A percentile compares a stretch with the other conserved stretches of the same genome.
phyloP scores from a whole-genome alignment of 2,113 vertebrate species.

The Pampusana beccarii region DNA sequence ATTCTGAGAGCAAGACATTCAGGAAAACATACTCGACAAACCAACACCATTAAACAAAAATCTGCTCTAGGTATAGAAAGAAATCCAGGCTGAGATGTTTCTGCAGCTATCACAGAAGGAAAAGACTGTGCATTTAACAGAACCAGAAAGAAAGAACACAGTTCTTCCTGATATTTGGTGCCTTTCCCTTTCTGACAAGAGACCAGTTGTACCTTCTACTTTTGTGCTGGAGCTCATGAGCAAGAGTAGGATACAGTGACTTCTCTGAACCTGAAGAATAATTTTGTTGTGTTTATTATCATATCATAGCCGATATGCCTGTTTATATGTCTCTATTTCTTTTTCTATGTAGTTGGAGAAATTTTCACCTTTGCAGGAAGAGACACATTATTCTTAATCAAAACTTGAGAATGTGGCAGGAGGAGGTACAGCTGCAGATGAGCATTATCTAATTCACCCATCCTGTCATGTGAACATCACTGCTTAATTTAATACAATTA shows the following conservation, averaged over 20 bases:
- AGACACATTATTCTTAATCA: conserved; percentile 69
- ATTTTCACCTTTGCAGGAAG: conserved; percentile 65
- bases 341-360: conserved; percentile 24
- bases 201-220: background rate
- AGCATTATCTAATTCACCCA: conserved; percentile 73
- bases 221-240: background rate
- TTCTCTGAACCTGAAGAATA: background rate
- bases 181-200: background rate
- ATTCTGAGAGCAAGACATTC: background rate
- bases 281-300: background rate
- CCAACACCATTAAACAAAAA: background rate
- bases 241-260: background rate
- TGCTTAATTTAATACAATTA: conserved; percentile 82
- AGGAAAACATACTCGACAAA: background rate
- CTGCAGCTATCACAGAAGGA: background rate
- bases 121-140: background rate
- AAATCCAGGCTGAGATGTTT: background rate
- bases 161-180: background rate
- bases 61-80: background rate
- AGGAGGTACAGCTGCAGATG: conserved; percentile 76
- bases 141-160: background rate
- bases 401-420: conserved; percentile 53
- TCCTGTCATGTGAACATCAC: conserved; percentile 77
- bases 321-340: background rate
- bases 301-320: background rate